Base-by-base conservation (phyloP, 2,797 vertebrate genomes). In the Oreortyx pictus region DNA sequence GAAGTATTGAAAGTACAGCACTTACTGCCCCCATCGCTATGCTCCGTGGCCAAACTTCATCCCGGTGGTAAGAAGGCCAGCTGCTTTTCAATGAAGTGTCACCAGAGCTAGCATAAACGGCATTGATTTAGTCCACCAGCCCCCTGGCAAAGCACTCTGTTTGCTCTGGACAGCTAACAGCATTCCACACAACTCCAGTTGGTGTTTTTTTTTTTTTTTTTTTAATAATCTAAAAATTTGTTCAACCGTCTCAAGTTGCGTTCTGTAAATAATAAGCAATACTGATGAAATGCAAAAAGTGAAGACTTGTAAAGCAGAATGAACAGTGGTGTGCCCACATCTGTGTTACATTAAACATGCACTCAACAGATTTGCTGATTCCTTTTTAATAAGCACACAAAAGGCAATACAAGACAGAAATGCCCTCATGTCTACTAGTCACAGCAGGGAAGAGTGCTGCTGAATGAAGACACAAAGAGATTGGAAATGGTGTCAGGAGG, bases 241-340 rank as follows among this genome's bases (percentile, higher is more conserved):
- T 97, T 97, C 97, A 96, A 94, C 96, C 89, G 90, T 97, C 97
- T 98, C 96, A 64, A 95, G 96, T 98, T 97, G 96, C 96, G 0
- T 97, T 96, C 97, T 97, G 97, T 97, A 98, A 98, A 98, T 97
- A 98, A 98, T 83, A 97, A 97, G 96, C 96, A 97, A 96, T 60
- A 44, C 96, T 92, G 97, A 97, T 97, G 97, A 98, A 97, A 97
- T 95, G 91, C 78, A 96, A 88, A 97, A 97, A 96, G 96, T 96
- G 96, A 93, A 97, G 96, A 97, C 97, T 83, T 95, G 96, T 95
- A 96, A 95, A 97, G 97, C 96, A 88, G 95, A 97, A 85, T 76
- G 46, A 94, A 86, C 54, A 16, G 95, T 87, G 93, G 95, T 82
- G 82, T 93, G 97, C 97, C 94, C 96, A 97, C 98, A 98, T 98